Base-by-base conservation (phyloP, 2,888 invertebrate species). In the Melieria picta region DNA sequence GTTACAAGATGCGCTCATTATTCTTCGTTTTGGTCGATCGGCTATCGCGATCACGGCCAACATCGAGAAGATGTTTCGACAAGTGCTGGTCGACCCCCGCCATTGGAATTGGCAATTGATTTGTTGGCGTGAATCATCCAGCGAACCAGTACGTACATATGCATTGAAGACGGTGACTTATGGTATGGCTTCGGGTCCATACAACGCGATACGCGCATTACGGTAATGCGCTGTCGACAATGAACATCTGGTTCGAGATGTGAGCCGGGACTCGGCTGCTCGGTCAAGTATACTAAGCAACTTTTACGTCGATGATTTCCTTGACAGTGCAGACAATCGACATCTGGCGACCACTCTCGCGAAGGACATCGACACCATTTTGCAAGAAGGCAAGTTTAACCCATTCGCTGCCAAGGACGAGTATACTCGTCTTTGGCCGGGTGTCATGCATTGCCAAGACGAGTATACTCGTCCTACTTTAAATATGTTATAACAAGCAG, bases 11-110 rank as follows among this genome's bases (percentile, higher is more conserved):
- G 56, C 61, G 42, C 42, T 72, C 16, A 69, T 73, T 7, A 16
- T 73, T 4, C 72, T 71, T 57, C 69, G 75, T 1, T 75, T 73
- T 47, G 69, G 74, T 10, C 61, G 71, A 0, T 72, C 47, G 45
- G 5, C 9, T 6, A 11, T 68, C 10, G 69, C 62, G 11, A 42
- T 71, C 2, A 58, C 65, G 46, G 71, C 68, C 6, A 60, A 72
- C 42, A 55, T 73, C 10, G 67, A 74, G 43, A 42, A 72, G 66
- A 68, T 56, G n/a, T 48, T 72, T 48, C 56, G 47, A 6, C 52
- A 64, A 43, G 42, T 64, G 16, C 50, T 43, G 30, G 13, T 64
- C 43, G 42, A 64, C 16, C 48, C 42, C 4, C n/a, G 45, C 4
- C 52, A 64, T 64, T 42, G 43, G 0, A 47, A 48, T 30, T 48